Evolutionary conservation across 2,888 invertebrate genomes (phyloP).

Genomic region (Erannis defoliaria): DNA sequence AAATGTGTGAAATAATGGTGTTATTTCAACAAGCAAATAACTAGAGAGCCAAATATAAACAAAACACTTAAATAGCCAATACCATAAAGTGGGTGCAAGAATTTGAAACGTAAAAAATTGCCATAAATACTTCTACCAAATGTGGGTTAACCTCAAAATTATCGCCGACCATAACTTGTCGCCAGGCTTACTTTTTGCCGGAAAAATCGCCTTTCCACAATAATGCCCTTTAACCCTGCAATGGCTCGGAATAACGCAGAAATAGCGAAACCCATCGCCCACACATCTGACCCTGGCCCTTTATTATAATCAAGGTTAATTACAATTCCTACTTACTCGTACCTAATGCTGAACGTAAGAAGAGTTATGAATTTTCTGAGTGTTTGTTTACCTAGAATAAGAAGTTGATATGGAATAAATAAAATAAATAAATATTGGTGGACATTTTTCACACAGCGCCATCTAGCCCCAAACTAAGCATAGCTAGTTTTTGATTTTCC

Average conservation of each 20-base stretch:
- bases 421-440: too few relatives aligned
- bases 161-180: background rate
- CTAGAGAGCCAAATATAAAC: too few relatives aligned
- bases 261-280: conserved; percentile 21
- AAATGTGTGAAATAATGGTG: too few relatives aligned
- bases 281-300: conserved; percentile 21
- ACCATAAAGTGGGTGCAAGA: background rate
- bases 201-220: conserved; percentile 23
- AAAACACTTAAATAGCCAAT: too few relatives aligned
- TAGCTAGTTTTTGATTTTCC: too few relatives aligned
- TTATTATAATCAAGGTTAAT: conserved; percentile 33
- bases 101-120: background rate
- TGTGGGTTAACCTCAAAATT: conserved; percentile 2
- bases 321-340: conserved; percentile 21
- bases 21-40: too few relatives aligned
- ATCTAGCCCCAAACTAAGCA: too few relatives aligned
- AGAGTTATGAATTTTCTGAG: conserved; percentile 7
- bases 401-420: background rate
- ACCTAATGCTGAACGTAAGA: conserved; percentile 8
- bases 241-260: conserved; percentile 17
- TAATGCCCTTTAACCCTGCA: conserved; percentile 26
- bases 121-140: background rate
- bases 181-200: conserved; percentile 9
- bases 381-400: background rate
- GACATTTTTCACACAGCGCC: too few relatives aligned